These are phyloP conservation scores for Syngnathoides biaculeatus DNA, from an alignment of 2,113 vertebrate genomes.

Conservation along the genomic window DNA sequence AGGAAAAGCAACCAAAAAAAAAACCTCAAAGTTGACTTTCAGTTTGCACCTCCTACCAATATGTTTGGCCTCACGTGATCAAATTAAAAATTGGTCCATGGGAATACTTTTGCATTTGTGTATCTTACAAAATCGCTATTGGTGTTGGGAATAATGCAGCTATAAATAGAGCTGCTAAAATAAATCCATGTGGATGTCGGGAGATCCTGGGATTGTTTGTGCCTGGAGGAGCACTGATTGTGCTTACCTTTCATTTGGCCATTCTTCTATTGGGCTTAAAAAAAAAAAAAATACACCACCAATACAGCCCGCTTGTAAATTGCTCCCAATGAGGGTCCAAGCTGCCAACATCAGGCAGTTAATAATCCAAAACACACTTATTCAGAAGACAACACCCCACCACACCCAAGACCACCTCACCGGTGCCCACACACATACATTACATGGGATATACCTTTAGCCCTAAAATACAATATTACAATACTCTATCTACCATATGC, in stretches of 20 bases:
- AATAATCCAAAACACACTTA: conserved; percentile 73
- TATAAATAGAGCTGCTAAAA: conserved; percentile 24
- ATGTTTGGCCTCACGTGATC: neutral
- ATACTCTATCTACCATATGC: too few relatives aligned
- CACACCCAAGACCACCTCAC: conserved; percentile 61
- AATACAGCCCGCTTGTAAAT: conserved; percentile 74
- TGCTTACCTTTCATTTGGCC: conserved; percentile 66
- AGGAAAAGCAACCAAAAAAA: neutral
- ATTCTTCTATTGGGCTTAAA: conserved; percentile 62
- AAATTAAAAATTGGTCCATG: neutral
- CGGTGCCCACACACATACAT: conserved; percentile 66
- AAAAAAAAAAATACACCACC: conserved; percentile 67
- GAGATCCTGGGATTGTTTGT: conserved; percentile 42
- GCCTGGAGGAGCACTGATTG: conserved; percentile 54
- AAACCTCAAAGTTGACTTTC: neutral
- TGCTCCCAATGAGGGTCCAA: conserved; percentile 66
- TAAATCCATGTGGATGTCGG: conserved; percentile 35
- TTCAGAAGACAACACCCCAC: conserved; percentile 65
- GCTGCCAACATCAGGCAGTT: conserved; percentile 74
- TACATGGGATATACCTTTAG: too few relatives aligned
- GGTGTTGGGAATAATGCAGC: conserved; percentile 24
- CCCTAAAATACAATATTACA: too few relatives aligned
- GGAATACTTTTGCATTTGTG: conserved; percentile 22
- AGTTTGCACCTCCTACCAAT: conserved; percentile 1
- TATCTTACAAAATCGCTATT: neutral